Conservation (phyloP, 2,888 invertebrate genomes). For the Heliconius sara region DNA sequence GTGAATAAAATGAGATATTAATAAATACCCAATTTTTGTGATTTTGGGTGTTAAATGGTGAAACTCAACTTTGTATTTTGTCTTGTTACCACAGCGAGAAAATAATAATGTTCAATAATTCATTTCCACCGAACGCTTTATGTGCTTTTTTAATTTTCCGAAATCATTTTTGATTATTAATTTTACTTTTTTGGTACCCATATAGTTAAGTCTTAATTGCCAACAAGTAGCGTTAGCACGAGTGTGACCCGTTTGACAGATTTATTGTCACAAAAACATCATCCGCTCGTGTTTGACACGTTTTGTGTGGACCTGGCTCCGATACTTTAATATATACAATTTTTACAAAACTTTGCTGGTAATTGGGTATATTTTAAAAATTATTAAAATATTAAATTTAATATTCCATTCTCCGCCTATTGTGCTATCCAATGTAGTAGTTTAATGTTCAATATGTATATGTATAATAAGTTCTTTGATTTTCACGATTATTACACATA, state of each 20-base stretch:
- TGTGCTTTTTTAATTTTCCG: background rate
- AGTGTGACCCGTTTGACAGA: slow-evolving; percentile 61
- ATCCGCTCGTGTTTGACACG: slow-evolving; percentile 13
- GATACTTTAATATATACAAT: background rate
- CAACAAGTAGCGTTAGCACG: slow-evolving; percentile 39
- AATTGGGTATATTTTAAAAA: background rate
- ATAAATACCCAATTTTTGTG: no score
- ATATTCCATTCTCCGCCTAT: no score
- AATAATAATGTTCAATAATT: background rate
- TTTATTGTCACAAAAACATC: slow-evolving; percentile 70
- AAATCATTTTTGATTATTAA: background rate
- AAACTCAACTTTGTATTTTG: background rate
- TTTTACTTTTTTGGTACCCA: background rate
- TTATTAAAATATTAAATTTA: no score
- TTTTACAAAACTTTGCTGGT: background rate
- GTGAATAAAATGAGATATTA: no score
- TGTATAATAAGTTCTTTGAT: no score
- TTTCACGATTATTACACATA: no score
- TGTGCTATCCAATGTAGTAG: no score
- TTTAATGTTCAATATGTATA: no score
- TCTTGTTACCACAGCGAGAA: background rate
- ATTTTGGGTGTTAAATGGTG: no score
- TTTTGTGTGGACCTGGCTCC: background rate
- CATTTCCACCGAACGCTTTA: background rate
- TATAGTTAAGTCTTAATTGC: slow-evolving; percentile 21